Evolutionary conservation across 2,113 vertebrate genomes (phyloP), one percentile per base, ranked within the genome.

Genomic region (Odocoileus hemionus): DNA sequence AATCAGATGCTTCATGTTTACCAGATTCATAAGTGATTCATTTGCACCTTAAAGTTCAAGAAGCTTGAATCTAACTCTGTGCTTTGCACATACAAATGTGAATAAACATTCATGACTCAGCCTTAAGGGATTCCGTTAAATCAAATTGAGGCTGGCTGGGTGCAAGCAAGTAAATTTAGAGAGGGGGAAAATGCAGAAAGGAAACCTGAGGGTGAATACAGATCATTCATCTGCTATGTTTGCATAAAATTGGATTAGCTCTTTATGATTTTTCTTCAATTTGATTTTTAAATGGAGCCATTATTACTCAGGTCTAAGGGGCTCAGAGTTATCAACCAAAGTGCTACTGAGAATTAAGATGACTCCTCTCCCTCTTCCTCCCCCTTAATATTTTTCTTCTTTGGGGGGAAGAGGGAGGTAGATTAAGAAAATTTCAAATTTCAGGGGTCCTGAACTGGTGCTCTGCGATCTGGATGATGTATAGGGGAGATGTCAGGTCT

Each of bases 231-330:
- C 89, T 80, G 92, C 52, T 94, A 39, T 4, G 25, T 87, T 67
- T 86, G 36, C 43, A 64, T 64, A 70, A 36, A 92, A 92, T 36
- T 92, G 30, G 25, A 85, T 97, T 94, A 85, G 28, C 58, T 96
- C 55, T 92, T 94, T 89, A 52, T 79, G 60, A 94, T 74, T 97
- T 91, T 86, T 84, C 67, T 84, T 94, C 92, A 92, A 86, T 89
- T 94, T 78, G 45, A 80, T 91, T 91, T 97, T 90, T 57, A 87
- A 92, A 89, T 89, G 30, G 67, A 80, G 33, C 58, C n/a, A 80
- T 89, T 89, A 76, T 86, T 88, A 91, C 54, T 91, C 30, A 52
- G 39, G 23, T 92, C 52, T 70, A 89, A 92, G n/a, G 55, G 33
- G 43, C 58, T 89, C 83, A 78, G 74, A 91, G 33, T 84, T 67